Conservation (phyloP, 1,140 invertebrate genomes). For the Frieseomelitta varia region DNA sequence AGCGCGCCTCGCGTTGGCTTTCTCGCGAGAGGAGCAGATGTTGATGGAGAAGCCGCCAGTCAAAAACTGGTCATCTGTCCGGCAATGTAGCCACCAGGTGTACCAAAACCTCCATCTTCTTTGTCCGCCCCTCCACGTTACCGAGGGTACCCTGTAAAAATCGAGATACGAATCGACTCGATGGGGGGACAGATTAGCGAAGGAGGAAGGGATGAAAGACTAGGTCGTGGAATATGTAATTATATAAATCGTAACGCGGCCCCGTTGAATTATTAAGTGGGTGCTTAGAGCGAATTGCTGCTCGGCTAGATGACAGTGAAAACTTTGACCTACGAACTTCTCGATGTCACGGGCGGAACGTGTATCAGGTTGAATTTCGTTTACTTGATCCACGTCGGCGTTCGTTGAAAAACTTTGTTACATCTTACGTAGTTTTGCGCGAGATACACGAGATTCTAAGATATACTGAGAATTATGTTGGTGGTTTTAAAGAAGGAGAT, state of each 20-base stretch:
- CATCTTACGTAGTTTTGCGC: too few species aligned
- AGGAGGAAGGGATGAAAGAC: constrained; percentile 22
- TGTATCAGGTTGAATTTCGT: too few species aligned
- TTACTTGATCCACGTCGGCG: too few species aligned
- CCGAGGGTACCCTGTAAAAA: constrained; percentile 3
- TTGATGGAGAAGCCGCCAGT: constrained; percentile 38
- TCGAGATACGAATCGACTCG: constrained; percentile 3
- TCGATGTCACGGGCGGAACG: not conserved
- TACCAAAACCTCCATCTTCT: constrained; percentile 31
- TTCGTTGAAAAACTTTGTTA: too few species aligned
- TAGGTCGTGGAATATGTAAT: not conserved
- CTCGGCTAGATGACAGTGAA: not conserved
- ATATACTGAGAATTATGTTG: too few species aligned
- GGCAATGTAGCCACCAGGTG: constrained; percentile 20
- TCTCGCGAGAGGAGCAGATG: not conserved
- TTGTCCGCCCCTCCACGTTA: constrained; percentile 37
- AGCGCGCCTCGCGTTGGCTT: not conserved
- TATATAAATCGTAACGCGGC: not conserved
- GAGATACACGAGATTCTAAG: too few species aligned
- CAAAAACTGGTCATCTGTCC: constrained; percentile 57
- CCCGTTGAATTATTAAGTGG: not conserved
- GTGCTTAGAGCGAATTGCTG: too few species aligned
- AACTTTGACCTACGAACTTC: not conserved
- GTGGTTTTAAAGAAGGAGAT: too few species aligned
- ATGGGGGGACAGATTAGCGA: not conserved